Base-by-base conservation (phyloP, 2,113 vertebrate genomes). In the Rutilus rutilus region DNA sequence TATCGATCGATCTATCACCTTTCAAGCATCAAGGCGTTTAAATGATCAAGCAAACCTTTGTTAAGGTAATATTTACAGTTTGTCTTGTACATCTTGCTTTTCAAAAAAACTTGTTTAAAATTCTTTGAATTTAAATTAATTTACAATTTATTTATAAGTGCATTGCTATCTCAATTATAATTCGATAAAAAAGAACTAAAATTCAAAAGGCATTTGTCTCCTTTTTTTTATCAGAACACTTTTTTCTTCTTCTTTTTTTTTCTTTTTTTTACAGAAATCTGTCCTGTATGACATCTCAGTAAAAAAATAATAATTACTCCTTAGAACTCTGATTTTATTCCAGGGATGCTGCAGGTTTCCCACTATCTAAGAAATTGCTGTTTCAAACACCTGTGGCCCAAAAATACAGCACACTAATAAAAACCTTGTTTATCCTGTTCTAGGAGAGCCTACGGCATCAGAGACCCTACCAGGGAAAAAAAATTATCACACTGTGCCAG, bases 361-460 rank as follows among this genome's bases (percentile, higher is more conserved):
- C 64, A 67, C 75, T 17, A 89, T 87, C 87, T 86, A 86, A 80
- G 62, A 89, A 87, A 89, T 86, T 84, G 87, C 74, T 88, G 45
- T 87, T 86, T 87, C 36, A 85, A 87, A 88, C 88, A 88, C 86
- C 78, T 39, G 76, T 78, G 25, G 78, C 62, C 78, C 75, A 57
- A 54, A 86, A 86, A 87, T 30, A 81, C 78, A 64, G 25, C 78
- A 23, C 30, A 73, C 83, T 52, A 86, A 87, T 87, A 88, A 86
- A 86, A 86, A 82, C 76, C 64, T 67, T 79, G 81, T 86, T 88
- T 79, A 78, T 83, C 85, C 76, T 45, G 77, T 84, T 50, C 59
- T 57, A 80, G 69, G 45, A 69, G 33, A 83, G 52, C 69, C 64
- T 83, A 69, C 47, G 5, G 62, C 73, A 30, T 85, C 59, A 65